Base-by-base conservation (phyloP, 2,113 vertebrate genomes). In the Pseudonaja textilis region DNA sequence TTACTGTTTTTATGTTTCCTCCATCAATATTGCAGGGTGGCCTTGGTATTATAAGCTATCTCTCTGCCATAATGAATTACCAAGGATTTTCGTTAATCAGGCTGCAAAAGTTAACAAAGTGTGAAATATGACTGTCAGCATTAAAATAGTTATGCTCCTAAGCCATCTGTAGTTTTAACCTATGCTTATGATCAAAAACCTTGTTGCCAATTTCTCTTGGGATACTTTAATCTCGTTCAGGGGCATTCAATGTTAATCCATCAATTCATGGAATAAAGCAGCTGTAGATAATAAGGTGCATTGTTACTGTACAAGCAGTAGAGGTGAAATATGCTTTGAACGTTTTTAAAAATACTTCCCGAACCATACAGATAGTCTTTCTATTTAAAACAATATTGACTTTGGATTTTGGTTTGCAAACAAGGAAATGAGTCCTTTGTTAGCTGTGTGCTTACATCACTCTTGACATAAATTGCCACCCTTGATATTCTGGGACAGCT, bases 371-470 rank as follows among this genome's bases (percentile, higher is more conserved):
- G 3, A 54, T 23, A 25, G 55, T 52, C 34, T 45, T 93, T 91
- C 59, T 54, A 86, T 85, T 42, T n/a, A 64, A 91, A 91, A 86
- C 56, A 61, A 54, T 92, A 92, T 93, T 93, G 91, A 92, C 55
- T 89, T 91, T 93, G 74, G 93, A 91, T 85, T 64, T 11, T 23
- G 74, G 9, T 86, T 86, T 54, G 87, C 91, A 91, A 93, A 93
- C 90, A 89, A 92, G 45, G 90, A 93, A 91, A 85, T 57, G 4
- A 91, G 29, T 69, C 34, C 55, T 93, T 91, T 91, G 87, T 93
- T 89, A 29, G 87, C 20, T 45, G 56, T 4, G 5, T 42, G 90
- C 52, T 89, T 86, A 91, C 93, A 89, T 93, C 90, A 91, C 42
- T 57, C 87, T 47, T 7, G 87, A 92, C n/a, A 91, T 91, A 93